phyloP scores from a whole-genome alignment of 2,113 vertebrate genomes.

The Syrmaticus mikado region DNA sequence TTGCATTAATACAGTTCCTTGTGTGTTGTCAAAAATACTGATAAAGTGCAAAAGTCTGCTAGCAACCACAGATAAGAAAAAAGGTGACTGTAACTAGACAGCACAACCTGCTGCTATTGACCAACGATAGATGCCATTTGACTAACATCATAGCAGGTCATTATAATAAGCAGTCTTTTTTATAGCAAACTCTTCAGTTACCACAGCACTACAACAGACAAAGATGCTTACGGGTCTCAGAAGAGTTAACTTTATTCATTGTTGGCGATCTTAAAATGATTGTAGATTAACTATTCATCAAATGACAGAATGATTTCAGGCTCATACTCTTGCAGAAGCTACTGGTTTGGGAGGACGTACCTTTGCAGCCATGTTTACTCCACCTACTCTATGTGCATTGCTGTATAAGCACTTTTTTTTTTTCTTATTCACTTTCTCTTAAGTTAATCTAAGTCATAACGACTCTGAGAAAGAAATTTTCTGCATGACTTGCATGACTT shows the following conservation, averaged over 20 bases:
- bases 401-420: neutral
- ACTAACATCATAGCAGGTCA: neutral
- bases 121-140: neutral
- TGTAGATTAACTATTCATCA: neutral
- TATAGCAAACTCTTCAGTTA: neutral
- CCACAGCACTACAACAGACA: neutral
- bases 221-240: neutral
- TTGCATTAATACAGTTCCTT: neutral
- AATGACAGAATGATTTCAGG: neutral
- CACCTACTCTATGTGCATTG: fast-evolving
- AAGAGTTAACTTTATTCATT: neutral
- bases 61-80: neutral
- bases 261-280: neutral
- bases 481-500: neutral
- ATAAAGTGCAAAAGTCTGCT: neutral
- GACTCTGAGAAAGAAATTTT: neutral
- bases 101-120: neutral
- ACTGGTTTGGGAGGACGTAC: neutral
- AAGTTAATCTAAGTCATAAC: neutral
- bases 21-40: neutral
- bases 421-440: neutral
- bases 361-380: neutral
- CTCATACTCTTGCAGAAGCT: neutral
- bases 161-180: neutral
- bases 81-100: neutral